A percentile compares a stretch with the other conserved stretches of the same genome.
Evolutionary conservation across 37 sponge, comb jelly and placozoan genomes (phyloP).

Genomic region (Beroe forskalii): DNA sequence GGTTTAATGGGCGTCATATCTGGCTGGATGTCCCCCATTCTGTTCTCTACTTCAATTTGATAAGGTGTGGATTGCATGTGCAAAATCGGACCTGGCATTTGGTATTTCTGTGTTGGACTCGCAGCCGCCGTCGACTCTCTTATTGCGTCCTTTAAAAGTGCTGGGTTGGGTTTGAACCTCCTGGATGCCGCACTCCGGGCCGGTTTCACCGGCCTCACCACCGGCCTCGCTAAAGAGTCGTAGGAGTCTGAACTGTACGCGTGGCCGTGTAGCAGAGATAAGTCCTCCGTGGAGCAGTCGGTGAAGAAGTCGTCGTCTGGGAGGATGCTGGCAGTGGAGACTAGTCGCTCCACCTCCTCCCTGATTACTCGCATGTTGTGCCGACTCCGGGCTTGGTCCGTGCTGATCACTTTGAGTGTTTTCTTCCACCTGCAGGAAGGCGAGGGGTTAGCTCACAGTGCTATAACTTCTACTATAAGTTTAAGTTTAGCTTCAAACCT

Average conservation of each 20-base stretch:
- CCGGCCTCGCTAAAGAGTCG: not conserved
- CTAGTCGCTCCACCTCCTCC: not conserved
- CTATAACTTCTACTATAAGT: too few relatives aligned
- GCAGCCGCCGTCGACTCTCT: too few relatives aligned
- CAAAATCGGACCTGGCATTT: too few relatives aligned
- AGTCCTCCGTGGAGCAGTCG: not conserved
- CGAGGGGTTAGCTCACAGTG: too few relatives aligned
- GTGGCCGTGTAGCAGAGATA: not conserved
- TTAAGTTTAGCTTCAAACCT: too few relatives aligned
- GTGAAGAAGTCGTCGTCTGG: not conserved
- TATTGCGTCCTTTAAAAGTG: too few relatives aligned
- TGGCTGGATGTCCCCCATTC: too few relatives aligned
- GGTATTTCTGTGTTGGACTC: too few relatives aligned
- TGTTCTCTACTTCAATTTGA: too few relatives aligned
- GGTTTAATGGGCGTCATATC: too few relatives aligned
- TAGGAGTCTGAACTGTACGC: not conserved
- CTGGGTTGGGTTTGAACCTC: not conserved
- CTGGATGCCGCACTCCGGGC: not conserved
- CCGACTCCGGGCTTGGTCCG: not conserved
- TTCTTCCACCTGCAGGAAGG: not conserved
- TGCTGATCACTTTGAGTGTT: not conserved
- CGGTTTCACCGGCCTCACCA: not conserved
- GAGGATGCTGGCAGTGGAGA: not conserved
- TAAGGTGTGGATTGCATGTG: too few relatives aligned
- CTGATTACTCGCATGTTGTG: not conserved